These are phyloP conservation scores for Delichon dasypus DNA, from an alignment of 2,797 vertebrate species.

Conservation along the genomic window DNA sequence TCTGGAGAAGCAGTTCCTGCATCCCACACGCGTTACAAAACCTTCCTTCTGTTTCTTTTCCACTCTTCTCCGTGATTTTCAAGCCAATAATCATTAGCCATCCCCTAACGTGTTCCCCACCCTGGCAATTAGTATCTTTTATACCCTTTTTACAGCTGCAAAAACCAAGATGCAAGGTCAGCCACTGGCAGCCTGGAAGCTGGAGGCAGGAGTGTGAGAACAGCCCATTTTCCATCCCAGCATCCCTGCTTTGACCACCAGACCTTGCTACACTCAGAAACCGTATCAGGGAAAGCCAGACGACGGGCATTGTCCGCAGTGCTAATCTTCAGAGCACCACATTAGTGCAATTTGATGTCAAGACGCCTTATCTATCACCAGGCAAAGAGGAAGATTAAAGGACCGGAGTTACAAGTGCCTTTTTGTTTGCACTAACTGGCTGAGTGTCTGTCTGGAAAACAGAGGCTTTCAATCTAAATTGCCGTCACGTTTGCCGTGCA, in stretches of 20 bases:
- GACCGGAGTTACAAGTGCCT: constrained; percentile 59
- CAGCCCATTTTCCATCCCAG: not conserved
- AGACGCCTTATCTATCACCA: constrained; percentile 33
- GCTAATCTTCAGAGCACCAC: constrained; percentile 51
- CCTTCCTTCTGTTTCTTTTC: constrained; percentile 19
- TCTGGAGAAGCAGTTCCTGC: not conserved
- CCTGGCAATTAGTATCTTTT: not conserved
- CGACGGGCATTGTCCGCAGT: not conserved
- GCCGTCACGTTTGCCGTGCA: constrained; percentile 38
- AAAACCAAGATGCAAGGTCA: constrained; percentile 16
- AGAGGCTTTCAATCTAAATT: constrained; percentile 38
- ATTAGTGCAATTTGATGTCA: constrained; percentile 58
- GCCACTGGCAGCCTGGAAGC: not conserved
- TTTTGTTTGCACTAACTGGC: constrained; percentile 59
- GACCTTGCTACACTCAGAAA: not conserved
- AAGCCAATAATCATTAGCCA: constrained; percentile 20
- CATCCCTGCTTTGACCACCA: constrained; percentile 1
- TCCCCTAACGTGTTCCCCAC: not conserved
- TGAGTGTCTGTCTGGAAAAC: constrained; percentile 48
- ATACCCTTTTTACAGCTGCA: constrained; percentile 1
- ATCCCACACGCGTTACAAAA: not conserved
- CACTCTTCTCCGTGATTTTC: constrained; percentile 20
- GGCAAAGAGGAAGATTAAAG: constrained; percentile 59
- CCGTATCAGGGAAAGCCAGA: constrained; percentile 29
- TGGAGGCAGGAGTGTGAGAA: not conserved